Conservation (phyloP, 2,888 invertebrate genomes). For the Hirudinaria manillensis region DNA sequence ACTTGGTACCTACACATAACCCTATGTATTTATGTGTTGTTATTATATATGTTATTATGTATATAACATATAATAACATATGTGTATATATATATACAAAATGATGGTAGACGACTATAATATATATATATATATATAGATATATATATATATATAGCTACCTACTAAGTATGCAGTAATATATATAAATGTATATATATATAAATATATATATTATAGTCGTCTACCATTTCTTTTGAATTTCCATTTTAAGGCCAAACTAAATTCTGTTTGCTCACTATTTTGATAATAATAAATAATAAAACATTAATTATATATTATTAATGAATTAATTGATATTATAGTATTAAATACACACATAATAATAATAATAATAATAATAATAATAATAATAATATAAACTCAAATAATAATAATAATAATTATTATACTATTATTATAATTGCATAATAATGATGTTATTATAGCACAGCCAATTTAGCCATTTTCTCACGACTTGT, state of each 20-base stretch:
- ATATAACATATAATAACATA: not conserved
- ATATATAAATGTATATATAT: conserved; percentile 1
- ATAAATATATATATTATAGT: not conserved
- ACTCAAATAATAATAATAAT: not conserved
- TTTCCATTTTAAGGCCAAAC: too few relatives aligned
- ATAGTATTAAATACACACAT: too few relatives aligned
- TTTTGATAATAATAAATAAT: too few relatives aligned
- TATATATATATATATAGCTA: not conserved
- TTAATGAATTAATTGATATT: too few relatives aligned
- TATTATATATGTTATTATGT: not conserved
- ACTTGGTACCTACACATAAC: not conserved
- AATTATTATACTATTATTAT: not conserved
- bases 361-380: too few relatives aligned
- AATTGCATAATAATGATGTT: not conserved
- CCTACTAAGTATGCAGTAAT: too few relatives aligned
- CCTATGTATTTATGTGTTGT: not conserved
- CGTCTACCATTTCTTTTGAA: too few relatives aligned
- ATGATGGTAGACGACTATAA: too few relatives aligned
- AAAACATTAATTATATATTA: too few relatives aligned
- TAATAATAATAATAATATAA: too few relatives aligned
- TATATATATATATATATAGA: conserved; percentile 3
- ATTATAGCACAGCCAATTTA: not conserved
- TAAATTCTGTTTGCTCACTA: too few relatives aligned
- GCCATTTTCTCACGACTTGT: not conserved
- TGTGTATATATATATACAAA: not conserved